phyloP scores from a whole-genome alignment of 1,140 invertebrate species.

The Atta texana region DNA sequence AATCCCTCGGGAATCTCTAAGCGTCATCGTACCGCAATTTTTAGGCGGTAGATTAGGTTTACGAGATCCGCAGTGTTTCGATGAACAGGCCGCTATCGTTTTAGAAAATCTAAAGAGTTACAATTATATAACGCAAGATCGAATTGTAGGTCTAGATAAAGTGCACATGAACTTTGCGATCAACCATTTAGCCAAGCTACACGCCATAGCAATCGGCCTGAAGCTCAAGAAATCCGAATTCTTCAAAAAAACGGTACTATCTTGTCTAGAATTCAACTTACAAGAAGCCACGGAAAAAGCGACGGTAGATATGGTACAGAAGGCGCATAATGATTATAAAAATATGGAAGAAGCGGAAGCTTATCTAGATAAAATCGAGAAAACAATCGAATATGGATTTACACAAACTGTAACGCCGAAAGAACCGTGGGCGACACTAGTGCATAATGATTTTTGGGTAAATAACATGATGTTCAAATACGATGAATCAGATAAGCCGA shows the following conservation, averaged over 20 bases:
- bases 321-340: slow-evolving; percentile 75
- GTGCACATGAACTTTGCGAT: slow-evolving; percentile 86
- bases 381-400: slow-evolving; percentile 73
- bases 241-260: slow-evolving; percentile 82
- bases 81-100: slow-evolving; percentile 87
- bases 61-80: slow-evolving; percentile 83
- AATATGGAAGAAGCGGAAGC: slow-evolving; percentile 74
- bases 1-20: slow-evolving; percentile 80
- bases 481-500: slow-evolving; percentile 81
- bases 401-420: slow-evolving; percentile 55
- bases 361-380: slow-evolving; percentile 74
- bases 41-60: slow-evolving; percentile 87
- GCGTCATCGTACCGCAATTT: slow-evolving; percentile 85
- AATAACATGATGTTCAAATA: slow-evolving; percentile 88
- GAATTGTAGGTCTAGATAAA: slow-evolving; percentile 86
- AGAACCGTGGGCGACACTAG: slow-evolving; percentile 85
- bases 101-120: slow-evolving; percentile 87
- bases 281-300: slow-evolving; percentile 77
- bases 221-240: slow-evolving; percentile 85
- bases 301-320: slow-evolving; percentile 79
- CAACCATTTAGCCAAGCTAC: slow-evolving; percentile 86
- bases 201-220: slow-evolving; percentile 87
- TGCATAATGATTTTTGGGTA: slow-evolving; percentile 89
- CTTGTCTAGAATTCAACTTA: slow-evolving; percentile 57
- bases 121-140: slow-evolving; percentile 86